Evolutionary conservation across 1,140 invertebrate species (phyloP).

Genomic region (Sarcophaga bullata): DNA sequence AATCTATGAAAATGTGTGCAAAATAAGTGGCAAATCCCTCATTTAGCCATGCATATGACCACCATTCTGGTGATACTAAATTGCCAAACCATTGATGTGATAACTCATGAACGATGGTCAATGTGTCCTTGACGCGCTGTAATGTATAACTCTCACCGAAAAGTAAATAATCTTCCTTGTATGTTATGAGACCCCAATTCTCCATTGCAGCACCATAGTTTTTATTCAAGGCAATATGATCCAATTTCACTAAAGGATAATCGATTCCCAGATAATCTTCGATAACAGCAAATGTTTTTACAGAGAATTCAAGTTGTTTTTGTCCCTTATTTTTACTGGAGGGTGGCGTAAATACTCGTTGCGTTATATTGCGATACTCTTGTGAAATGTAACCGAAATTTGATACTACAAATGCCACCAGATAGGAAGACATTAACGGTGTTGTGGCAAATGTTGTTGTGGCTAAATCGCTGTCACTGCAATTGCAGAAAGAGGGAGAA

Average conservation of each 20-base stretch:
- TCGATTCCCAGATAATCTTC: constrained; percentile 68
- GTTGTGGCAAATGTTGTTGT: constrained; percentile 68
- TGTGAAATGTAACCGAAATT: constrained; percentile 67
- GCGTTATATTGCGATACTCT: constrained; percentile 58
- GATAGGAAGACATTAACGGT: constrained; percentile 79
- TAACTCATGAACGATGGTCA: constrained; percentile 71
- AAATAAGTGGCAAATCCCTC: constrained; percentile 78
- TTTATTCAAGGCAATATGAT: constrained; percentile 80
- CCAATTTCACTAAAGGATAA: constrained; percentile 70
- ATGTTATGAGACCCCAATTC: constrained; percentile 86
- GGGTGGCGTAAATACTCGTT: constrained; percentile 72
- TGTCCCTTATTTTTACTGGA: constrained; percentile 68
- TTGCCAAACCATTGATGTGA: constrained; percentile 80
- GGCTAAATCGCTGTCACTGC: constrained; percentile 47
- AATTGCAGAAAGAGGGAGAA: not conserved
- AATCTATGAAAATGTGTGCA: constrained; percentile 72
- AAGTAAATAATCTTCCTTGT: constrained; percentile 65
- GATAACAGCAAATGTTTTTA: constrained; percentile 68
- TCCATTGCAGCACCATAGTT: constrained; percentile 86
- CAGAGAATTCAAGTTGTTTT: constrained; percentile 69
- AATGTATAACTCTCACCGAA: constrained; percentile 30
- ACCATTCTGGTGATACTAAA: constrained; percentile 71
- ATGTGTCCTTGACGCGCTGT: constrained; percentile 48
- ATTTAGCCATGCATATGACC: constrained; percentile 67
- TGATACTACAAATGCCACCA: constrained; percentile 80